Conservation (phyloP, 1,140 invertebrate species). For the Drosophila murphyi region DNA sequence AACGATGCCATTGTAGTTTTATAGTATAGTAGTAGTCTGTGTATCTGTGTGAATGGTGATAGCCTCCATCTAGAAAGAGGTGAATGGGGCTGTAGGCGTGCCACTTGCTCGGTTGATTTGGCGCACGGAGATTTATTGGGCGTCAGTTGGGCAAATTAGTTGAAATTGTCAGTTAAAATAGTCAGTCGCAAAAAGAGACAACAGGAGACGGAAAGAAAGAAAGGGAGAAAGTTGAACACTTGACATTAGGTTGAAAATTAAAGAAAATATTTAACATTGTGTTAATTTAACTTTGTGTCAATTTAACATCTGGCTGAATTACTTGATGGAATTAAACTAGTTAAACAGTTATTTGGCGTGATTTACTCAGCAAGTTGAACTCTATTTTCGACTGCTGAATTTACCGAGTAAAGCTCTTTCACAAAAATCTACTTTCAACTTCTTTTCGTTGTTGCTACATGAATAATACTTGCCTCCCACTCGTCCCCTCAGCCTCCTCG, state of each 20-base stretch:
- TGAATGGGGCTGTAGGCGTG: slow-evolving; percentile 49
- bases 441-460: slow-evolving; percentile 41
- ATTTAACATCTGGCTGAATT: too few relatives aligned
- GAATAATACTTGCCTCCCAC: slow-evolving; percentile 40
- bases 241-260: slow-evolving; percentile 15
- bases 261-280: background rate
- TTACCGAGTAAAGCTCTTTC: slow-evolving; percentile 56
- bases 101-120: slow-evolving; percentile 68
- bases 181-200: slow-evolving; percentile 3
- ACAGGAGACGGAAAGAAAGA: background rate
- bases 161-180: slow-evolving; percentile 74
- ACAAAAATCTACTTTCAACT: slow-evolving; percentile 58
- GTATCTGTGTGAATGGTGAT: slow-evolving; percentile 26
- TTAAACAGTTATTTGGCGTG: background rate
- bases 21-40: background rate
- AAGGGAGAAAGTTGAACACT: background rate
- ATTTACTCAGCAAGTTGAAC: slow-evolving; percentile 1
- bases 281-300: background rate
- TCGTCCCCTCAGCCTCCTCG: background rate
- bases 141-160: slow-evolving; percentile 79
- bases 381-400: slow-evolving; percentile 24
- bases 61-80: slow-evolving; percentile 5
- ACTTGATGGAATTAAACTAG: too few relatives aligned
- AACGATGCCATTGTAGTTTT: slow-evolving; percentile 58
- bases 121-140: slow-evolving; percentile 76